phyloP scores from a whole-genome alignment of 1,140 invertebrate genomes.

The Polypedilum pembai region DNA sequence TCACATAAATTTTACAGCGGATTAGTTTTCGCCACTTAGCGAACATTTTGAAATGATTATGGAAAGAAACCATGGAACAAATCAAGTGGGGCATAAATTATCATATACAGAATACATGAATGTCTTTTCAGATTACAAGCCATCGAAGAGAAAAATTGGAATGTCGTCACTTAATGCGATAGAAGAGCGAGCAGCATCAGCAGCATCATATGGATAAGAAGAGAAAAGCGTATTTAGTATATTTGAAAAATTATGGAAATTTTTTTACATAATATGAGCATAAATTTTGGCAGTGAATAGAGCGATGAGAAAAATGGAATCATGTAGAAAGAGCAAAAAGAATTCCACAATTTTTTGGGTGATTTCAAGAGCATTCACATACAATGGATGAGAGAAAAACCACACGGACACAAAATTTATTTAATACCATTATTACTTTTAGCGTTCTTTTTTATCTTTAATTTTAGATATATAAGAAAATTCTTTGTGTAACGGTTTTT shows the following conservation, averaged over 20 bases:
- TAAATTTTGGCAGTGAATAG: background rate
- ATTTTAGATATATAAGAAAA: too few species aligned
- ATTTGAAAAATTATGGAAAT: constrained; percentile 28
- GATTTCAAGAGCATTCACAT: background rate
- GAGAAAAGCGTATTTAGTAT: background rate
- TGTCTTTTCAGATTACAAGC: constrained; percentile 4
- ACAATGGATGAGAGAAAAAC: background rate
- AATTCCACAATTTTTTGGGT: background rate
- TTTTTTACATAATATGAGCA: constrained; percentile 22
- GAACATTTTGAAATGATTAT: background rate
- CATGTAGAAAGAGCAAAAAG: background rate
- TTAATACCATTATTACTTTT: background rate
- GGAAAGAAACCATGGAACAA: background rate
- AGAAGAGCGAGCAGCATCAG: background rate
- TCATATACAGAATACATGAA: background rate
- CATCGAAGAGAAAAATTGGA: constrained; percentile 17
- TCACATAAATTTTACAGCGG: constrained; percentile 16
- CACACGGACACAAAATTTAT: background rate
- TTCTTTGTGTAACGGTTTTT: too few species aligned
- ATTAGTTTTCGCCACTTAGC: background rate
- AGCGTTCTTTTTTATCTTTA: too few species aligned
- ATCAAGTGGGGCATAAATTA: constrained; percentile 18
- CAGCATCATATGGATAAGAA: background rate
- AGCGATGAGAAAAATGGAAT: background rate
- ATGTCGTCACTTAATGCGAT: constrained; percentile 23